Base-by-base conservation (phyloP, 2,797 vertebrate species). In the Gorsachius magnificus region DNA sequence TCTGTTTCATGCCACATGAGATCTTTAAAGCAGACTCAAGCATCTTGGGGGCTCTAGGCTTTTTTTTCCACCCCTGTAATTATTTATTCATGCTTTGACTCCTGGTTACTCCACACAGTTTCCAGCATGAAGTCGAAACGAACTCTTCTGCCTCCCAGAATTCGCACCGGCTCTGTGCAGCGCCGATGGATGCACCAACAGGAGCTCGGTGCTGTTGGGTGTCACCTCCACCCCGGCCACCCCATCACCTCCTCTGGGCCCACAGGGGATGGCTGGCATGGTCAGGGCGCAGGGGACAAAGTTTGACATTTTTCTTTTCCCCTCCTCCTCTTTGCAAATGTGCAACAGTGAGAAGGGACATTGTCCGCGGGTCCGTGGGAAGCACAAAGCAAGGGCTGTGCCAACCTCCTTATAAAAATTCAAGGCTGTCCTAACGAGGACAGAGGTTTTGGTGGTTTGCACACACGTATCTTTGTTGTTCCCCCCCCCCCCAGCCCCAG, bases 381-480 rank as follows among this genome's bases (percentile, higher is more conserved):
- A 91, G 89, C 79, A 97, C 96, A 97, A 97, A 97, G 96, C 75
- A 5, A 19, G 8, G 65, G 85, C 95, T 97, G 92, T 97, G 76
- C 89, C 65, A 57, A 70, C 88, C 64, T 89, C 87, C 87, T 93
- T 93, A 75, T 94, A 74, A 96, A 97, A 96, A 96, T 95, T 92
- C 94, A 75, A 48, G 95, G 93, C 88, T 93, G 89, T 81, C 95
- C 90, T 43, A 43, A 43, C 6, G 41, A 43, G 41, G 41, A 43
- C 41, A 43, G 41, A 83, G 80, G 96, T 82, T 90, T 65, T 25
- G 45, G 45, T 87, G 80, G 36, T 54, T 92, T 85, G 84, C 78
- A 95, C 71, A 87, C 76, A 93, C 15, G 28, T 68, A 29, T 18
- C 95, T 89, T 96, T 95, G 87, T 95, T 89, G 57, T 81, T 5